Evolutionary conservation across 2,797 vertebrate species (phyloP).

Genomic region (Allobates femoralis): DNA sequence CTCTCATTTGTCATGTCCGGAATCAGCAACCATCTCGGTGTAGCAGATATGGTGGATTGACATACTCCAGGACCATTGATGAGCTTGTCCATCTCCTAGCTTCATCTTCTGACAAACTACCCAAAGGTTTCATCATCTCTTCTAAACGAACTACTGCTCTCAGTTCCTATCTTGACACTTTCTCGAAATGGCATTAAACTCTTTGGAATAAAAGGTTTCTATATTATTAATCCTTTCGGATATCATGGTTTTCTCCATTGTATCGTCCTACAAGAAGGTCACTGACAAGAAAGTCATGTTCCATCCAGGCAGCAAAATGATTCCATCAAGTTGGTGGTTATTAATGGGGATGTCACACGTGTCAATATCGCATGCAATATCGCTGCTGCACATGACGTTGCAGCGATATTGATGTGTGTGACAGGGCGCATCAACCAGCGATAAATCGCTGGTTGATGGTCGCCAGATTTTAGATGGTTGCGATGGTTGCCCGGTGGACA

Average conservation of each 20-base stretch:
- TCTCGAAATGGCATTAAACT: background rate
- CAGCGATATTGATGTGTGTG: too few relatives aligned
- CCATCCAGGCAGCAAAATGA: background rate
- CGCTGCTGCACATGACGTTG: too few relatives aligned
- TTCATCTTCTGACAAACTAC: slow-evolving; percentile 26
- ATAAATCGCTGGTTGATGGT: too few relatives aligned
- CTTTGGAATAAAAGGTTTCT: background rate
- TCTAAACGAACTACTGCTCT: background rate
- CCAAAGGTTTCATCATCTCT: slow-evolving; percentile 12
- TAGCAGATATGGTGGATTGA: background rate
- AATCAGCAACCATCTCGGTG: background rate
- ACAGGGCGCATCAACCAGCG: too few relatives aligned
- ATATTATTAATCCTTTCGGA: background rate
- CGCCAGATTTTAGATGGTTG: too few relatives aligned
- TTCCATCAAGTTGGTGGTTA: background rate
- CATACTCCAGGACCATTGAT: background rate
- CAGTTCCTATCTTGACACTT: slow-evolving; percentile 11
- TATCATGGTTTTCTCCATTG: background rate
- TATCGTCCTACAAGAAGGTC: background rate
- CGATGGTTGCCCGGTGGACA: too few relatives aligned
- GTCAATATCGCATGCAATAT: too few relatives aligned
- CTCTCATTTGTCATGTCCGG: background rate
- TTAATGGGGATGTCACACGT: too few relatives aligned
- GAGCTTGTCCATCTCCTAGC: background rate
- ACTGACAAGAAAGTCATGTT: background rate